Evolutionary conservation across 1,140 invertebrate genomes (phyloP), one percentile per base, ranked within the genome.

Genomic region (Elymnias hypermnestra): DNA sequence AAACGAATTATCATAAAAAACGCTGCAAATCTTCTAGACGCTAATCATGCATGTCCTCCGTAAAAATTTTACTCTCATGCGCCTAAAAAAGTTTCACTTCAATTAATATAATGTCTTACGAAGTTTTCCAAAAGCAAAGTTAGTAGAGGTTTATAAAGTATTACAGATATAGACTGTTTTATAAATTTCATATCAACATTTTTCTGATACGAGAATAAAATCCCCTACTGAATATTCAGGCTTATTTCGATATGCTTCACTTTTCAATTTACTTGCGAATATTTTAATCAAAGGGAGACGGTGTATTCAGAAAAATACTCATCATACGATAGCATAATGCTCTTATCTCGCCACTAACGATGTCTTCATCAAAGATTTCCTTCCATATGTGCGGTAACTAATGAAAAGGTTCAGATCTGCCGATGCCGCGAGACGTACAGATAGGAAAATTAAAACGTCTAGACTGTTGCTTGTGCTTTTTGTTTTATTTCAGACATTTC

Each of bases 391-490:
- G 66, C 55, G 49, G 57, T 46, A 15, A 43, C 61, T 78, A 70
- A 75, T 78, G 70, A 75, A 72, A 71, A 70, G 70, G 61, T 51
- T 59, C 55, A 55, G 61, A 72, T 75, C 63, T 60, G 50, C 53
- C 56, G 57, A 77, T 67, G 57, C 38, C 42, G 33, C 52, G 59
- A 72, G 57, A 60, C 57, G 62, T 56, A 58, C 29, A 57, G 68
- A 75, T 78, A 75, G 72, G 72, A 79, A 76, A 76, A 79, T 76
- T 79, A 74, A 76, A 78, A 75, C 56, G 75, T 79, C 75, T 79
- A 79, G 75, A 79, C 72, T 58, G 54, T 42, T 26, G 41, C 43
- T 62, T 72, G 21, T 54, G 57, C 57, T 63, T 72, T 72, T 72
- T 72, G 70, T 63, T 70, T 58, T 60, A 21, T 43, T 43, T 17